phyloP scores from a whole-genome alignment of 2,113 vertebrate genomes.

The Saguinus imperator region DNA sequence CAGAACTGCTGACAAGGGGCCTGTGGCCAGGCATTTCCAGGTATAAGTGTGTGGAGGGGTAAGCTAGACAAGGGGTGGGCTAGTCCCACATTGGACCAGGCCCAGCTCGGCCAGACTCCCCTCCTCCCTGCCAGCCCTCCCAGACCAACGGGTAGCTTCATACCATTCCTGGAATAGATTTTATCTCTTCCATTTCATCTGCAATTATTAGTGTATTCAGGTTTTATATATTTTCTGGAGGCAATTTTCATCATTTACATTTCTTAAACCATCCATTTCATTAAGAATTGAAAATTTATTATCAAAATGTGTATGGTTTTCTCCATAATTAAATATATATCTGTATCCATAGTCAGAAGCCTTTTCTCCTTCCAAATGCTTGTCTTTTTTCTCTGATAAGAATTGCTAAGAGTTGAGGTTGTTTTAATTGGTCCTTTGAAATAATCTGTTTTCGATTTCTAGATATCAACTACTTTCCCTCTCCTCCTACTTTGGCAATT shows the following conservation, averaged over 20 bases:
- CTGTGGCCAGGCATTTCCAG: neutral
- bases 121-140: neutral
- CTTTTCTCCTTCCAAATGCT: neutral
- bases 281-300: neutral
- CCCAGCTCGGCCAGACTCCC: neutral
- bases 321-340: neutral
- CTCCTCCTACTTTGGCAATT: constrained; percentile 3
- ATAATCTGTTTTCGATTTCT: constrained; percentile 8
- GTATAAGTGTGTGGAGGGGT: neutral
- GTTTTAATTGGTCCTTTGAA: neutral
- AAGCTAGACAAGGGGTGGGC: neutral
- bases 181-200: neutral
- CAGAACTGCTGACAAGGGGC: neutral
- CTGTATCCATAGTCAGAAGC: neutral
- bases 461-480: neutral
- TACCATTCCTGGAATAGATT: neutral
- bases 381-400: neutral
- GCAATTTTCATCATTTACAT: neutral
- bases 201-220: neutral
- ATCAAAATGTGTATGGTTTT: neutral
- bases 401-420: neutral
- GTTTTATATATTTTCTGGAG: neutral
- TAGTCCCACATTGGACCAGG: neutral
- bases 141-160: neutral
- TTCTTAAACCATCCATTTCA: neutral